Base-by-base conservation (phyloP, 2,888 invertebrate species). In the Glyphotaelius pellucidus region DNA sequence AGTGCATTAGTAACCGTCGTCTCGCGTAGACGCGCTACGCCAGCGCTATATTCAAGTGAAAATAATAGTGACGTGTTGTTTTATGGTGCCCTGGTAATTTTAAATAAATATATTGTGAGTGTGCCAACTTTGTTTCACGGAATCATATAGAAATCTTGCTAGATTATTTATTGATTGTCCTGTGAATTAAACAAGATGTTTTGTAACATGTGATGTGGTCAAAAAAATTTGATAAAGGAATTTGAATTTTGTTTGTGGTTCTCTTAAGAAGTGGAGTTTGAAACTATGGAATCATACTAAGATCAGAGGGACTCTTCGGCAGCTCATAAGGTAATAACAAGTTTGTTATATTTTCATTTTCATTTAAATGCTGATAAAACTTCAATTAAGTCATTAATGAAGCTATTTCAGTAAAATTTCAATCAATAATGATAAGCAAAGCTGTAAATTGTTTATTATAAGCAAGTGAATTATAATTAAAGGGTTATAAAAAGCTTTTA, bases 1-100 rank as follows among this genome's bases (percentile, higher is more conserved):
- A 90, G 90, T 90, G 90, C 90, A 90, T 90, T 90, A 90, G 90
- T 83, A 52, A 83, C 90, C 32, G 90, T 25, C 81, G 90, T n/a
- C 31, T n/a, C 83, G 83, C 47, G 90, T 84, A 47, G 90, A 83
- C 90, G 90, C 90, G 90, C 90, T 31, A 47, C 90, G 84, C 83
- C n/a, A 12, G 35, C 83, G 25, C 32, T 32, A 52, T 25, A 52
- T 67, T 42, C 11, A 31, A 32, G 81, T 35, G 32, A 30, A 47
- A 25, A 67, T 67, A 67, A 67, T 67, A 30, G 32, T 90, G 90
- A 84, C 90, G 90, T 42, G 86, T 47, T 42, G 86, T 86, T 86
- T 86, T 86, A 86, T 86, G 86, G 42, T 42, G 42, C 14, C 25
- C 42, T 86, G 86, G 47, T 86, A 42, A 86, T 86, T 86, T 25